Base-by-base conservation (phyloP, 2,888 invertebrate genomes). In the Lymantria dispar region DNA sequence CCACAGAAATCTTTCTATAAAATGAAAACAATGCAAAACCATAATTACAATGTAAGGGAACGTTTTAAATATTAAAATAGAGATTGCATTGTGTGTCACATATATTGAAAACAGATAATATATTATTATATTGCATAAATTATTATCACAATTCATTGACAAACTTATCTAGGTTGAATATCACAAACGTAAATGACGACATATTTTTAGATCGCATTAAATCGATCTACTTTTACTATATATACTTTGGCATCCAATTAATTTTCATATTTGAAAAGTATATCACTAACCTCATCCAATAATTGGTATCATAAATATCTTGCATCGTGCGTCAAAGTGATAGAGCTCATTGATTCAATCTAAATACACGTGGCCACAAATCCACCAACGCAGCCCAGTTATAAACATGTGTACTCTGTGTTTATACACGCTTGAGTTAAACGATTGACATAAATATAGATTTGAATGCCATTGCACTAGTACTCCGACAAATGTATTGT, bases 221-320 rank as follows among this genome's bases (percentile, higher is more conserved):
- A 22, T 22, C 22, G 22, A 22, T 22, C 5, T 5, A 22, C 22
- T 22, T 22, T 22, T 22, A 22, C 22, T 22, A 22, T 22, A 22
- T 22, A 22, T 22, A 22, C 22, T 3, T 22, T 22, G 22, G 22
- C 22, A 22, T 22, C 22, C 22, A 22, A 22, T 22, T 22, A 22
- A 22, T 22, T 22, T 22, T 22, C 22, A 22, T 36, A 30, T 8
- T 8, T 9, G 40, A 54, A 50, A 56, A 49, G 30, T 8, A 42
- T 36, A 42, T 65, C 62, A 84, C 85, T 80, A 77, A 83, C 84
- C 83, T 82, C 72, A 62, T 71, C 57, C 64, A 72, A 68, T 45
- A 53, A 57, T 57, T 50, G 50, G 51, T 51, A 56, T 59, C 58
- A 66, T 64, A 58, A 56, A 64, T 64, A 56, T 60, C 38, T 54